phyloP scores from a whole-genome alignment of 2,888 invertebrate genomes.

The Leptinotarsa juncta region DNA sequence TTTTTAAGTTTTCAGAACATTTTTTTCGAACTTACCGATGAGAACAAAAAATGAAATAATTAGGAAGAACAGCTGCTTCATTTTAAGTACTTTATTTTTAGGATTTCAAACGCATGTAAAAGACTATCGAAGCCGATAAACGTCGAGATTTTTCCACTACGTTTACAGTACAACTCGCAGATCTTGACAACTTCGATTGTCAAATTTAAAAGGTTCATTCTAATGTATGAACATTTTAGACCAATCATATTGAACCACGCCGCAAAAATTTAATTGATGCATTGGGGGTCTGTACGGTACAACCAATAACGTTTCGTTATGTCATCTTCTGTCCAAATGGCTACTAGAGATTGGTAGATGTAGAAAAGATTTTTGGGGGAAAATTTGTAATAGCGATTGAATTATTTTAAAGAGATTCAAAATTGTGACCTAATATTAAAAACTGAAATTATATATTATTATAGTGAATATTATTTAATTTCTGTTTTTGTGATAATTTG shows the following conservation, averaged over 20 bases:
- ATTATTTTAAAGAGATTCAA: too few relatives aligned
- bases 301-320: conserved; percentile 48
- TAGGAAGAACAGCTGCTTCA: conserved; percentile 60
- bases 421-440: too few relatives aligned
- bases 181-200: conserved; percentile 23
- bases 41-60: conserved; percentile 55
- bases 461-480: too few relatives aligned
- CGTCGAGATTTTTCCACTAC: conserved; percentile 20
- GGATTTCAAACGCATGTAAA: conserved; percentile 33
- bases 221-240: background rate
- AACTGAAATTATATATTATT: too few relatives aligned
- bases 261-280: conserved; percentile 41
- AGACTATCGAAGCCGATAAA: conserved; percentile 35
- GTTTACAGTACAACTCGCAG: conserved; percentile 15
- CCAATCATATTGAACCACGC: conserved; percentile 61
- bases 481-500: too few relatives aligned
- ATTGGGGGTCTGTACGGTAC: conserved; percentile 23
- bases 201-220: conserved; percentile 1
- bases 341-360: conserved; percentile 55
- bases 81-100: conserved; percentile 46
- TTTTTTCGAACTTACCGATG: conserved; percentile 53
- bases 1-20: conserved; percentile 10
- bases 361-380: background rate
- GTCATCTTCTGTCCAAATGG: conserved; percentile 60
- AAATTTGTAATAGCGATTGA: background rate